phyloP scores from a whole-genome alignment of 2,113 vertebrate species.

The Hippocampus abdominalis region DNA sequence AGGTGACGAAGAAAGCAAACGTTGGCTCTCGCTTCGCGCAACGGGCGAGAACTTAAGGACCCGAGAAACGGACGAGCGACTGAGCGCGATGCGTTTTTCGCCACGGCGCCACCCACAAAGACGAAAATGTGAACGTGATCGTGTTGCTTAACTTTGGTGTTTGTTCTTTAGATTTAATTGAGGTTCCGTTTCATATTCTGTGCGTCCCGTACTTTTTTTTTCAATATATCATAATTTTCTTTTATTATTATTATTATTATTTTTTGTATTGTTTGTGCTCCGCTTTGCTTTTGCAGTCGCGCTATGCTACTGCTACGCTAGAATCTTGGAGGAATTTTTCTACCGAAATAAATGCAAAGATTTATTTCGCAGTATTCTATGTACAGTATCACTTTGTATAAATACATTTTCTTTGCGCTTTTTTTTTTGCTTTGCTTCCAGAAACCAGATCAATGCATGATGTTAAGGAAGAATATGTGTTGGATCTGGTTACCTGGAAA shows the following conservation, averaged over 20 bases:
- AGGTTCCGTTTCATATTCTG: constrained; percentile 39
- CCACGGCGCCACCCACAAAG: constrained; percentile 41
- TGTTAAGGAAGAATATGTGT: constrained; percentile 40
- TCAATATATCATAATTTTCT: constrained; percentile 25
- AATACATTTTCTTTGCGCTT: constrained; percentile 47
- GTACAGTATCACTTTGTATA: constrained; percentile 68
- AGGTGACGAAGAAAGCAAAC: constrained; percentile 18
- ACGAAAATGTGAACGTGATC: constrained; percentile 43
- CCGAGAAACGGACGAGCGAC: constrained; percentile 42
- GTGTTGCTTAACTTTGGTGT: constrained; percentile 56
- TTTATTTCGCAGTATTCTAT: constrained; percentile 51
- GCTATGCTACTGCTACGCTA: constrained; percentile 33
- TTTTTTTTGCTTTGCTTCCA: constrained; percentile 48
- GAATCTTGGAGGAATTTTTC: constrained; percentile 38
- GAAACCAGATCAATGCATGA: constrained; percentile 62
- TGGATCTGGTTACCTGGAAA: constrained; percentile 42
- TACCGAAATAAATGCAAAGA: constrained; percentile 55
- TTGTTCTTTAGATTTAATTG: constrained; percentile 47
- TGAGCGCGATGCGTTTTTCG: constrained; percentile 29
- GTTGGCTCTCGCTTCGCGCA: constrained; percentile 36
- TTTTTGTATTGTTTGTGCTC: constrained; percentile 45
- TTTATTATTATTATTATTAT: constrained; percentile 34
- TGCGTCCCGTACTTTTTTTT: constrained; percentile 26
- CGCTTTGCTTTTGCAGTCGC: constrained; percentile 21
- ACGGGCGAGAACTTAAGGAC: constrained; percentile 47